phyloP scores from a whole-genome alignment of 2,113 vertebrate genomes.

The Trogon surrucura region DNA sequence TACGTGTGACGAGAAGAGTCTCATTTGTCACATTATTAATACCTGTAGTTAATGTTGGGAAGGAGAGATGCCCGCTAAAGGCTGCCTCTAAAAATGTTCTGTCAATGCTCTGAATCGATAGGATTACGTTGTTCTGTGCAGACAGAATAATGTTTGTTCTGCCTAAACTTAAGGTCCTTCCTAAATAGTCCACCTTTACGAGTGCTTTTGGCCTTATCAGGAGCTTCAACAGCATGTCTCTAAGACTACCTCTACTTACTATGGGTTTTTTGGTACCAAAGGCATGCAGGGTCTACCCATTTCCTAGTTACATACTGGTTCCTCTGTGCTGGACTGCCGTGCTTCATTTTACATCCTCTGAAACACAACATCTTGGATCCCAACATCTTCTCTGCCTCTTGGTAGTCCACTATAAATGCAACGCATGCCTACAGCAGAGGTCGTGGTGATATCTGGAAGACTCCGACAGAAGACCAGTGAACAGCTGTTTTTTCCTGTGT shows the following conservation, averaged over 20 bases:
- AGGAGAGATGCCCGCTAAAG: not conserved
- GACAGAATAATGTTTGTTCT: not conserved
- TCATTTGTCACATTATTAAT: not conserved
- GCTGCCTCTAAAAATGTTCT: not conserved
- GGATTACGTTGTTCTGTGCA: not conserved
- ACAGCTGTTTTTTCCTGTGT: not conserved
- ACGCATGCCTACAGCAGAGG: not conserved
- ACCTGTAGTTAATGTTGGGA: not conserved
- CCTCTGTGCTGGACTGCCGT: not conserved
- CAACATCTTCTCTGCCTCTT: not conserved
- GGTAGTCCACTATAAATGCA: fast-evolving
- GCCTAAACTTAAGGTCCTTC: not conserved
- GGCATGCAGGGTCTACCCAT: fast-evolving
- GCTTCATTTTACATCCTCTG: not conserved
- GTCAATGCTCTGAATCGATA: not conserved
- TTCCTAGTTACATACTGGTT: not conserved
- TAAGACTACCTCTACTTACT: not conserved
- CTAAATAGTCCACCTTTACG: not conserved
- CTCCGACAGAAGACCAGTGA: not conserved
- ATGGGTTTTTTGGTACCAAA: not conserved
- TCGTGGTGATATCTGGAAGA: not conserved
- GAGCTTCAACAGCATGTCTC: not conserved
- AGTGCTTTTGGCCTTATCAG: not conserved
- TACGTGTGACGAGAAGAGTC: not conserved
- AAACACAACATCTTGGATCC: not conserved